Conservation (phyloP, 2,888 invertebrate species). For the Andrena minutula region DNA sequence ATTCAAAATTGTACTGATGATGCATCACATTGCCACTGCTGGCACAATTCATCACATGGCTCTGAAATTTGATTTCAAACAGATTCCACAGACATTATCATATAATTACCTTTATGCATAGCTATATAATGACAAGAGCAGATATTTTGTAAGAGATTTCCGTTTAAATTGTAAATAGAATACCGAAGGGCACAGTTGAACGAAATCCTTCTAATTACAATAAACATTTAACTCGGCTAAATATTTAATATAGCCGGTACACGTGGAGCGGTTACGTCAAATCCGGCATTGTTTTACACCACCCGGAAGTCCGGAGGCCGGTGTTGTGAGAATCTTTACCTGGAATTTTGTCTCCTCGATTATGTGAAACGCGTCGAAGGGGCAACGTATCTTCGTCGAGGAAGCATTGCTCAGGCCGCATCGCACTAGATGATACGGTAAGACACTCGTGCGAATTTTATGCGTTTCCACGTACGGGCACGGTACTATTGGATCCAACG, state of each 20-base stretch:
- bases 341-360: not conserved
- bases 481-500: not conserved
- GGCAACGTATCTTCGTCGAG: not conserved
- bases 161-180: not conserved
- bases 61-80: slow-evolving; percentile 26
- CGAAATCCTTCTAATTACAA: too few species aligned
- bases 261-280: slow-evolving; percentile 1
- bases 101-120: not conserved
- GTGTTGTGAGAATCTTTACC: slow-evolving; percentile 19
- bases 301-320: not conserved
- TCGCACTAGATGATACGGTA: slow-evolving; percentile 3
- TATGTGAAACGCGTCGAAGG: slow-evolving; percentile 30
- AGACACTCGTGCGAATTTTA: not conserved
- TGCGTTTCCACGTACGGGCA: slow-evolving; percentile 5
- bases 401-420: not conserved
- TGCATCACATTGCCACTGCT: not conserved
- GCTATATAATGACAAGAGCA: not conserved
- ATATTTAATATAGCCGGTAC: not conserved
- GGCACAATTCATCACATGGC: not conserved
- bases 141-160: not conserved
- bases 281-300: not conserved
- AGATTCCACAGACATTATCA: not conserved
- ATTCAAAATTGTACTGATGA: not conserved
- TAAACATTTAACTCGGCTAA: not conserved
- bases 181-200: not conserved